A percentile compares a stretch with the other conserved stretches of the same genome.
Evolutionary conservation across 2,113 vertebrate genomes (phyloP).

Genomic region (Limnothrissa miodon): DNA sequence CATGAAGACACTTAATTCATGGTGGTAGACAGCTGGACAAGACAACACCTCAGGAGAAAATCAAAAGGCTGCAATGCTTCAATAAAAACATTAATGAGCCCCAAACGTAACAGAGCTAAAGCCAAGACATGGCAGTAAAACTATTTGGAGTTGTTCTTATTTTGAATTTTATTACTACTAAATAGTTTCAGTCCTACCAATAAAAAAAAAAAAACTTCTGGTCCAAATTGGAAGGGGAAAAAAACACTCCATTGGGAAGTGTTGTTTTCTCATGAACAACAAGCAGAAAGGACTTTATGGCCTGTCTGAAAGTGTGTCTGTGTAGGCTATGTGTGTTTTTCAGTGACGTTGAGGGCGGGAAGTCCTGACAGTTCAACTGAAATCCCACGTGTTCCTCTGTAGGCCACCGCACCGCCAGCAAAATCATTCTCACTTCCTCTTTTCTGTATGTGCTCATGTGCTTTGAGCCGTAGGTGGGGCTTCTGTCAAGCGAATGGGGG

Average conservation of each 20-base stretch:
- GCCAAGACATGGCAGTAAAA: background rate
- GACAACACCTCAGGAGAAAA: background rate
- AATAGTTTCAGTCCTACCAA: slow-evolving; percentile 17
- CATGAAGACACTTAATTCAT: background rate
- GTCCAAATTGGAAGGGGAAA: background rate
- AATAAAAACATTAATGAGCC: slow-evolving; percentile 8
- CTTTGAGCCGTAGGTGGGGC: background rate
- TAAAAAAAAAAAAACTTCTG: background rate
- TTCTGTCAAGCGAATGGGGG: background rate
- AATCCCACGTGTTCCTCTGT: slow-evolving; percentile 17
- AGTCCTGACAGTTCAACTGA: slow-evolving; percentile 13
- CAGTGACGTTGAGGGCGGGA: background rate
- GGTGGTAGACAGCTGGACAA: background rate
- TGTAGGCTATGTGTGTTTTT: background rate
- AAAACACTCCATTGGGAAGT: background rate
- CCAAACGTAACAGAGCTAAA: slow-evolving; percentile 1
- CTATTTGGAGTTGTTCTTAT: background rate
- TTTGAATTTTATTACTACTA: slow-evolving; percentile 6
- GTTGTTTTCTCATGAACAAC: background rate
- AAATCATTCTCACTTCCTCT: slow-evolving; percentile 1
- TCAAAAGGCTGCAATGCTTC: background rate
- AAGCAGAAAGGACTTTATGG: background rate
- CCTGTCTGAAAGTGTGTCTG: background rate
- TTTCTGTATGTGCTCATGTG: background rate
- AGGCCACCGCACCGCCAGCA: background rate